Conservation (phyloP, 1,140 invertebrate species). For the Drosophila repletoides region DNA sequence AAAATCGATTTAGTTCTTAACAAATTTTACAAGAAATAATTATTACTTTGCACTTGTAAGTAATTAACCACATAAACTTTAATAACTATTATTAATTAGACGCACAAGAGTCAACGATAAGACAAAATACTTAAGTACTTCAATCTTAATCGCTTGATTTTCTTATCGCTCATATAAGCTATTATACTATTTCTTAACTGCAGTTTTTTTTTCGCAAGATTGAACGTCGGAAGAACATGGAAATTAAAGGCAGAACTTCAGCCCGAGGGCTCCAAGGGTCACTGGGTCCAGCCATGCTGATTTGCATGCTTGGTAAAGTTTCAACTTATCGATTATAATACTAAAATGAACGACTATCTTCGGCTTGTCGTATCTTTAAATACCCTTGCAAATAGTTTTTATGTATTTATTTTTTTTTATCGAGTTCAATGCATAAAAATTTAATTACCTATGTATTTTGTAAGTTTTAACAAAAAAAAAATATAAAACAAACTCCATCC, state of each 20-base stretch:
- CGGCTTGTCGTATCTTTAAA: too few species aligned
- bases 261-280: background rate
- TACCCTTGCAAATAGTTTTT: too few species aligned
- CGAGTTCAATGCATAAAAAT: too few species aligned
- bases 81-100: background rate
- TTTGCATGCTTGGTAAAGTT: slow-evolving; percentile 33
- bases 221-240: slow-evolving; percentile 10
- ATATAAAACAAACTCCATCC: too few species aligned
- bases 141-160: slow-evolving; percentile 24
- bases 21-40: background rate
- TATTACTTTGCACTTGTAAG: background rate
- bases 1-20: too few species aligned
- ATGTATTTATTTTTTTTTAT: too few species aligned
- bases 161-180: slow-evolving; percentile 16
- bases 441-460: too few species aligned
- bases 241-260: slow-evolving; percentile 10
- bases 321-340: slow-evolving; percentile 4
- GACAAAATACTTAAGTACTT: slow-evolving; percentile 22
- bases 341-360: background rate
- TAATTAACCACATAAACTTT: background rate
- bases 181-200: slow-evolving; percentile 4
- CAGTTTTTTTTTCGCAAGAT: slow-evolving; percentile 17
- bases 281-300: background rate
- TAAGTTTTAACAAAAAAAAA: too few species aligned
- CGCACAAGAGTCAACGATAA: slow-evolving; percentile 12